Conservation (phyloP, 2,888 invertebrate species). For the Andrena praecox region DNA sequence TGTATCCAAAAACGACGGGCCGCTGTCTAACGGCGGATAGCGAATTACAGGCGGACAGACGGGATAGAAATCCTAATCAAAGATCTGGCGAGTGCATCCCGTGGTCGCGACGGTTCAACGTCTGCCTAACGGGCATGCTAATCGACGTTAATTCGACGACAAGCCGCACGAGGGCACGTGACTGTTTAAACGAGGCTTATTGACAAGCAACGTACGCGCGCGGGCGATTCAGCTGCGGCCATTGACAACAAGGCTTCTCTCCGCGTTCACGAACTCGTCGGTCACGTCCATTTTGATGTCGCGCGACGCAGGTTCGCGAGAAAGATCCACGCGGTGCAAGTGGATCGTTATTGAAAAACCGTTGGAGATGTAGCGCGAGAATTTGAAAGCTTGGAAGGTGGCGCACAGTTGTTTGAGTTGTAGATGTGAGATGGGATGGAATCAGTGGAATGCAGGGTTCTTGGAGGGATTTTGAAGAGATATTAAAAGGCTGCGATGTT, state of each 20-base stretch:
- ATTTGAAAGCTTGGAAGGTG: not conserved
- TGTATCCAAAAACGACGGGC: not conserved
- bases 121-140: conserved; percentile 83
- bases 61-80: conserved; percentile 44
- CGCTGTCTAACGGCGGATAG: not conserved
- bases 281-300: not conserved
- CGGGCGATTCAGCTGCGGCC: conserved; percentile 42
- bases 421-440: no score
- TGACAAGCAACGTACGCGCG: conserved; percentile 54
- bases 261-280: not conserved
- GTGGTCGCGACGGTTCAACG: conserved; percentile 78
- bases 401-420: no score
- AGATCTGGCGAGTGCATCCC: conserved; percentile 22
- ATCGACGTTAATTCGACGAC: conserved; percentile 83
- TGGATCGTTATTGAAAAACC: no score
- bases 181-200: conserved; percentile 65
- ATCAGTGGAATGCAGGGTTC: no score
- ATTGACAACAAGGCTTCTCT: conserved; percentile 49
- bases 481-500: no score
- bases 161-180: conserved; percentile 66
- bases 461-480: no score
- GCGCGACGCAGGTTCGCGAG: no score
- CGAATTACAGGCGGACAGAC: conserved; percentile 24
- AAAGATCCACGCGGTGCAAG: no score
- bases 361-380: not conserved